Evolutionary conservation across 2,797 vertebrate genomes (phyloP), one percentile per base, ranked within the genome.

Genomic region (Rousettus madagascariensis): DNA sequence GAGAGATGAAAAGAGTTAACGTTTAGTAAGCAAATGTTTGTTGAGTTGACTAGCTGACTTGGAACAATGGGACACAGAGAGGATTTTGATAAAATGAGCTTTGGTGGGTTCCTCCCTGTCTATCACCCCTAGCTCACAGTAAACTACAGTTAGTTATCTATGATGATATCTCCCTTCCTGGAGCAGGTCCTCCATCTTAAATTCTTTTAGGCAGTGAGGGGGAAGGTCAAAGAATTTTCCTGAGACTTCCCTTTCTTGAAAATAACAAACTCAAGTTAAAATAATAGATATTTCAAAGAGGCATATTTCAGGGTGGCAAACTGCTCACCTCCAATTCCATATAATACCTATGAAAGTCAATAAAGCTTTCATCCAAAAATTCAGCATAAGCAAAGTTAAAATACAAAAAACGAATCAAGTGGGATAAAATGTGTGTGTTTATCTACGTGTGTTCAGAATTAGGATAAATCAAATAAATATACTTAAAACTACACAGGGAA

Each of bases 371-470:
- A 12, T 41, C 43, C 46, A 66, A 43, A 95, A 88, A 82, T 74
- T 17, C 24, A 46, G 11, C 24, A 80, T 68, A 96, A 91, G n/a
- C 38, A 95, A 95, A 92, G 90, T 90, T 69, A 97, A 94, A 95
- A 90, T 74, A 65, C 28, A 72, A 86, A 82, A 43, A 69, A 46
- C 57, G 1, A 65, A 51, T 86, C 55, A 77, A 26, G 41, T 80
- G n/a, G 28, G 36, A 49, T 1, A 57, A 79, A 38, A 6, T 30
- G 20, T 49, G 30, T 46, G 38, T 57, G 43, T 63, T 3, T 77
- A 8, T 63, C 16, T 72, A 7, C 55, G 22, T 88, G 26, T 80
- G 46, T 51, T 78, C 49, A 57, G 26, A 57, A 82, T 59, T 66
- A n/a, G 17, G 57, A 71, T 43, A 79, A 79, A 36, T 74, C 30